Percentiles rank a stretch among this genome's conserved stretches.
These are phyloP conservation scores for Rhinopithecus roxellana DNA, from an alignment of 2,113 vertebrate species.

Conservation along the genomic window DNA sequence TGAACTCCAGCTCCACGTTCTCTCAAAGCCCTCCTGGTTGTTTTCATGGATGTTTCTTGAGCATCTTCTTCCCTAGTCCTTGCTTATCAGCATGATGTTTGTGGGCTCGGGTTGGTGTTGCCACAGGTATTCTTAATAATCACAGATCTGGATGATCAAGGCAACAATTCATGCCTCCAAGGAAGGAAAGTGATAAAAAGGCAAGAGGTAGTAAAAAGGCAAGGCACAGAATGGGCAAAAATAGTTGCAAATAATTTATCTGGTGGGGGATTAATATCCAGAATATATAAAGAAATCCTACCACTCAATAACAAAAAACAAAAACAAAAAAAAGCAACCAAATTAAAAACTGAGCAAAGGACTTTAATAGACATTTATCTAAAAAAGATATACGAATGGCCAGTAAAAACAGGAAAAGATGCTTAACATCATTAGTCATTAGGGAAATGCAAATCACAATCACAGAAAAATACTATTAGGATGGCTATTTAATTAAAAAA, in stretches of 20 bases:
- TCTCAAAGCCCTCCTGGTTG: constrained; percentile 84
- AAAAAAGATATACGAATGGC: neutral
- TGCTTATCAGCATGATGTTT: constrained; percentile 87
- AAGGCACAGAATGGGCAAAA: neutral
- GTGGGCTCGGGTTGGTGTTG: constrained; percentile 88
- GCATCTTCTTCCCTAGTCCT: constrained; percentile 87
- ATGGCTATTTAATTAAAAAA: neutral
- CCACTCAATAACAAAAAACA: neutral
- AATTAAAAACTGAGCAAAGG: neutral
- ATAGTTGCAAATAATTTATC: constrained; percentile 1
- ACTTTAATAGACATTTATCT: neutral
- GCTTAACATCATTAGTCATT: neutral
- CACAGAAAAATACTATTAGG: neutral
- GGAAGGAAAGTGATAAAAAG: neutral
- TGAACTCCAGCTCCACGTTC: constrained; percentile 83
- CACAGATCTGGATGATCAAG: constrained; percentile 86
- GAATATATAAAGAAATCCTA: neutral
- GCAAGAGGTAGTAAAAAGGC: neutral
- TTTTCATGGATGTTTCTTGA: constrained; percentile 84
- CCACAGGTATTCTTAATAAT: constrained; percentile 86
- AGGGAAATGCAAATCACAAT: neutral
- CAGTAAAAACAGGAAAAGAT: neutral
- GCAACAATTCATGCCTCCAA: constrained; percentile 67
- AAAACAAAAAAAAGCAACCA: neutral
- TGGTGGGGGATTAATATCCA: neutral